Evolutionary conservation across 2,888 invertebrate species (phyloP).

Genomic region (Hirtodrosophila confusa): DNA sequence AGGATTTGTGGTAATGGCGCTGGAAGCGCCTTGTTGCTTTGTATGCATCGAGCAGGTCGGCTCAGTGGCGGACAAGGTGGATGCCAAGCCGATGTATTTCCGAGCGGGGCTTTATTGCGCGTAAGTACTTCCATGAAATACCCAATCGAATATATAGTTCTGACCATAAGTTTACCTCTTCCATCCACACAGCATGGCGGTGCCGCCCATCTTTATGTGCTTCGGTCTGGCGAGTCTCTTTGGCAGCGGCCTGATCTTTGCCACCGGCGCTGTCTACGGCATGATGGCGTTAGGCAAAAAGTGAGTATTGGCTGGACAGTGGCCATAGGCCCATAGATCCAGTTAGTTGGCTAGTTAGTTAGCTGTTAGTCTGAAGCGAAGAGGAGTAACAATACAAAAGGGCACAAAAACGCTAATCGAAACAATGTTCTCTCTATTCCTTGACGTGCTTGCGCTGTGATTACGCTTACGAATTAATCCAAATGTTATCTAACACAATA

Average conservation of each 20-base stretch:
- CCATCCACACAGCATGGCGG: constrained; percentile 87
- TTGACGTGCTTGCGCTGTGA: constrained; percentile 67
- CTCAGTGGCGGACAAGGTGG: constrained; percentile 92
- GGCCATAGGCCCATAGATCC: constrained; percentile 1
- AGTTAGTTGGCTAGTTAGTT: constrained; percentile 41
- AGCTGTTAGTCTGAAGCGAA: constrained; percentile 24
- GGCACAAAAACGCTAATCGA: constrained; percentile 61
- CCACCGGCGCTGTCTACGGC: constrained; percentile 94
- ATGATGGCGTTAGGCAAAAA: constrained; percentile 98
- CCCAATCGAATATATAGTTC: neutral
- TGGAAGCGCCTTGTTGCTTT: constrained; percentile 99
- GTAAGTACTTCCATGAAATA: constrained; percentile 87
- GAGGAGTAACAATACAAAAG: constrained; percentile 25
- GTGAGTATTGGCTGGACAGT: constrained; percentile 87
- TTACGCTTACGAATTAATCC: constrained; percentile 57
- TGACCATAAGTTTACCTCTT: constrained; percentile 1
- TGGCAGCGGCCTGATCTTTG: constrained; percentile 94
- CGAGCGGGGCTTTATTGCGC: constrained; percentile 92
- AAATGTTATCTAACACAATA: constrained; percentile 31
- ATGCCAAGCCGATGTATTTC: constrained; percentile 94
- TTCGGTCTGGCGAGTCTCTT: constrained; percentile 90
- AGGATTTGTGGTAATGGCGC: constrained; percentile 93
- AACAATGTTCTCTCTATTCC: constrained; percentile 72
- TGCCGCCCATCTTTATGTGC: constrained; percentile 92
- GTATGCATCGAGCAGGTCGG: constrained; percentile 97